Evolutionary conservation across 2,888 invertebrate genomes (phyloP), one percentile per base, ranked within the genome.

Genomic region (Raillietiella orientalis): DNA sequence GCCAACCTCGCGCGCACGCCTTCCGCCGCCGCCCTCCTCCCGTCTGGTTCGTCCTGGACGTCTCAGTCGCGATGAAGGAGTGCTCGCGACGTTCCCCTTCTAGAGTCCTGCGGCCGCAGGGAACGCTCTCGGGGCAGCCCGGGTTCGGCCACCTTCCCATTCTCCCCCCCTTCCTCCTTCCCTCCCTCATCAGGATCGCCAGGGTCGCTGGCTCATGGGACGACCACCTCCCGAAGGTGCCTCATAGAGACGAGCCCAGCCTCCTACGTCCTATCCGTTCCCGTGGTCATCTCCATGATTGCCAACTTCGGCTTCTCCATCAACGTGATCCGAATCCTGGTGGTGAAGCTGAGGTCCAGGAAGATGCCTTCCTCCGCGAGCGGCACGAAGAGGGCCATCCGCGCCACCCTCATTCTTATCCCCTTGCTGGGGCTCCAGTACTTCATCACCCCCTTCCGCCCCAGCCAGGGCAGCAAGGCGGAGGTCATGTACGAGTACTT

Each of bases 301-400:
- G 56, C 75, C 34, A 79, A 79, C 48, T 52, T 77, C 23, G 53
- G 64, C 35, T 79, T 82, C 47, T 59, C 79, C 33, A 67, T 71
- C 49, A 82, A 79, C 51, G 79, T 82, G 39, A 69, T 79, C 30
- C 59, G 77, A 34, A 77, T 79, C 28, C 56, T 82, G 31, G 56
- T 74, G 38, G 59, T 66, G 27, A 79, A 79, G 46, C 49, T 79
- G 35, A 59, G 67, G 35, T 67, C 66, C 20, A 62, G 61, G 26
- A n/a, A n/a, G n/a, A 6, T 19, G 8, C 19, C 19, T 6, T 6
- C 19, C 8, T 6, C 19, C 19, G n/a, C 19, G 19, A 19, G 8
- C 8, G 19, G 19, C n/a, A 6, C 6, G 8, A 6, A n/a, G 19
- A 19, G n/a, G 19, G 19, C 19, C 6, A n/a, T 19, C 8, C 19